Percentiles rank a stretch among this genome's conserved stretches.
Evolutionary conservation across 2,797 vertebrate species (phyloP).

Genomic region (Pteropus rufus): DNA sequence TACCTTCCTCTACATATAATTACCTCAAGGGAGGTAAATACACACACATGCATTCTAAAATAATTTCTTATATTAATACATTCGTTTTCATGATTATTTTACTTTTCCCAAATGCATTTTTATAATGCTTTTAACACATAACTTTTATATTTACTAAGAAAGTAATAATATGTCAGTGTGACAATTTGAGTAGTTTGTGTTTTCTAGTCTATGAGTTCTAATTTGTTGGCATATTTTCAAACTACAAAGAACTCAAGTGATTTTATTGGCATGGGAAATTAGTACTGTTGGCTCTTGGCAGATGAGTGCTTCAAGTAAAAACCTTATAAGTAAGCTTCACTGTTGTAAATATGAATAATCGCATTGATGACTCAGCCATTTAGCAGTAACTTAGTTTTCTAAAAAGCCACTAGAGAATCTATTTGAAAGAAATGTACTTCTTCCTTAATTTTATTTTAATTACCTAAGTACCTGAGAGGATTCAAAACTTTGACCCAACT

Average conservation of each 20-base stretch:
- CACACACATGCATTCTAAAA: neutral
- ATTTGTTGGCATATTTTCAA: neutral
- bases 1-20: neutral
- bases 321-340: neutral
- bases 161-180: neutral
- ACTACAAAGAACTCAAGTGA: neutral
- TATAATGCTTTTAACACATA: neutral
- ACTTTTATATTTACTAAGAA: neutral
- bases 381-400: neutral
- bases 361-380: neutral
- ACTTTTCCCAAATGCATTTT: neutral
- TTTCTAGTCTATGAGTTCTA: neutral
- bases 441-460: slow-evolving; percentile 63
- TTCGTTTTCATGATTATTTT: neutral
- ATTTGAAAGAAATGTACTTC: neutral
- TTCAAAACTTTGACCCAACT: neutral
- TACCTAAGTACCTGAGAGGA: neutral
- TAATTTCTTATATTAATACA: neutral
- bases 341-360: neutral
- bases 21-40: neutral
- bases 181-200: neutral
- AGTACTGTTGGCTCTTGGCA: neutral
- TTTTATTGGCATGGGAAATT: neutral
- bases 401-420: slow-evolving; percentile 21
- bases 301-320: neutral